Evolutionary conservation across 2,888 invertebrate genomes (phyloP), one percentile per base, ranked within the genome.

Genomic region (Seira ritae): DNA sequence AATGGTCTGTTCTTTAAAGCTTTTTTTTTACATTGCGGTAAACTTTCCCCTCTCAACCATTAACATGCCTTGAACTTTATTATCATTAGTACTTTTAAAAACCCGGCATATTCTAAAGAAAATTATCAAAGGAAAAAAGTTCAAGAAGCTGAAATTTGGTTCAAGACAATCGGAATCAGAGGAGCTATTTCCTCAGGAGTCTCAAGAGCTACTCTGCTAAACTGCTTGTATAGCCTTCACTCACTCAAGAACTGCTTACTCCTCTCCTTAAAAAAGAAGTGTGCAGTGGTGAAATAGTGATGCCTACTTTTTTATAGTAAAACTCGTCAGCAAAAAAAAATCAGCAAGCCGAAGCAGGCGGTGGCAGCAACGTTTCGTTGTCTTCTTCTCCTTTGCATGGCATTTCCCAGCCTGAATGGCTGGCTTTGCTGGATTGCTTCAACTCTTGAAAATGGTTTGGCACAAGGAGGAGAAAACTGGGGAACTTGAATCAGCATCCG

Each of bases 401-500:
- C 31, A 31, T 31, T 8, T 31, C 31, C 2, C 31, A 31, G 31
- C 31, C 31, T 31, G 31, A 31, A 31, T 31, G 31, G 8, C 8
- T 31, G 2, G 31, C 3, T 8, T 31, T 31, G 31, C 31, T 31
- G 31, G 31, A 31, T 31, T 8, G 31, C 8, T 31, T 31, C 31
- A 31, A 31, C 31, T 31, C 31, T 31, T 31, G 12, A 55, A 55
- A 46, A 55, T 22, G n/a, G 69, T 71, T 79, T 80, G 80, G 62
- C 80, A 31, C 2, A 80, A 80, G 67, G 42, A 37, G 55, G 17
- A 22, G 67, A 60, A 79, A 79, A 24, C 71, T 72, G 80, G 80
- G 80, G 68, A 80, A 80, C 69, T 68, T 74, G 80, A 73, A 66
- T 69, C 80, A 55, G 55, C 55, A 31, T 31, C 31, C 31, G 31